Evolutionary conservation across 2,113 vertebrate species (phyloP).

Genomic region (Nyctereutes procyonoides): DNA sequence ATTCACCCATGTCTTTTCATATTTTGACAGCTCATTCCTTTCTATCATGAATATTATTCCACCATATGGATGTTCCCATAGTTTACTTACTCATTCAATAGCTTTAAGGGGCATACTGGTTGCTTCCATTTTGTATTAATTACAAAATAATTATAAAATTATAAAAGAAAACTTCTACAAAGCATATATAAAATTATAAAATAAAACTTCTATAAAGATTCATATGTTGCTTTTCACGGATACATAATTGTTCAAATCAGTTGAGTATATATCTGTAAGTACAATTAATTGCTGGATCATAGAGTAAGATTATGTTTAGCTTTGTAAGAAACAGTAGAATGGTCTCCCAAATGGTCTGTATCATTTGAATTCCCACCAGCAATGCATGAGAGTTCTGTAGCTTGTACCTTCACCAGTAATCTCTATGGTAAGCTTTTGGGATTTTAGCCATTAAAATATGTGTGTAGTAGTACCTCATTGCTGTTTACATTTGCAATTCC

Average conservation of each 20-base stretch:
- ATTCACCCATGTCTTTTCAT: neutral
- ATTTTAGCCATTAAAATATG: neutral
- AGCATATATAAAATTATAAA: neutral
- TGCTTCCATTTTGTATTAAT: neutral
- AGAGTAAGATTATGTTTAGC: neutral
- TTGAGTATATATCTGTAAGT: neutral
- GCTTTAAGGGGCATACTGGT: neutral
- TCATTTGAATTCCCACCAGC: neutral
- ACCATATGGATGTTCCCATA: neutral
- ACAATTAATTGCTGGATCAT: neutral
- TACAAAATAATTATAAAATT: neutral
- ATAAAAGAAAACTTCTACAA: neutral
- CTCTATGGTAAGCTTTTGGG: rapidly evolving
- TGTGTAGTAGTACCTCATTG: neutral
- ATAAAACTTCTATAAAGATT: neutral
- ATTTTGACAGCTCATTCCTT: neutral
- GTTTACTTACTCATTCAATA: neutral
- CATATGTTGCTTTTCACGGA: neutral
- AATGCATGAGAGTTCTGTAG: neutral
- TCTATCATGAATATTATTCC: neutral
- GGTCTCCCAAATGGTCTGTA: neutral
- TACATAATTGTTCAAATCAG: neutral
- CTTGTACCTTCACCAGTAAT: neutral
- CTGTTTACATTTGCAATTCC: neutral
- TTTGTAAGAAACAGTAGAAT: neutral